Evolutionary conservation across 2,888 invertebrate genomes (phyloP).

Genomic region (Volucella inanis): DNA sequence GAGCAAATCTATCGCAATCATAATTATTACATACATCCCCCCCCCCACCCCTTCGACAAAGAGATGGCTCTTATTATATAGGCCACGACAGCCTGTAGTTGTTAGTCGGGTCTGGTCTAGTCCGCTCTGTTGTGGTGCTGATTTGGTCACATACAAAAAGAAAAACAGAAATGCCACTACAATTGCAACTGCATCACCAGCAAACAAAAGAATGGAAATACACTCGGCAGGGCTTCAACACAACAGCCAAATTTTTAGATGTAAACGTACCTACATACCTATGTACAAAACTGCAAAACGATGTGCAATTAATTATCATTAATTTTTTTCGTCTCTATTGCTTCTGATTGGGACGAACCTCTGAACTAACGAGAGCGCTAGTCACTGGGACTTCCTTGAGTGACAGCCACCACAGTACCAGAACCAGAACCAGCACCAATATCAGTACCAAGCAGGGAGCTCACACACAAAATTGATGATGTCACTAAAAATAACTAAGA

Average conservation of each 20-base stretch:
- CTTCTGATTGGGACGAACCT: slow-evolving; percentile 39
- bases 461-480: slow-evolving; percentile 74
- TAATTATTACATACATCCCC: slow-evolving; percentile 36
- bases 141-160: slow-evolving; percentile 11
- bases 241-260: too few relatives aligned
- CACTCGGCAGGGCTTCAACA: neutral
- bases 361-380: slow-evolving; percentile 25
- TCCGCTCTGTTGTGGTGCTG: neutral
- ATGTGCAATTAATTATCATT: slow-evolving; percentile 69
- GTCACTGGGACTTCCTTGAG: slow-evolving; percentile 62
- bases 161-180: slow-evolving; percentile 25
- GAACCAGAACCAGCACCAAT: slow-evolving; percentile 9
- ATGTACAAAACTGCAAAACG: slow-evolving; percentile 41
- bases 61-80: slow-evolving; percentile 40
- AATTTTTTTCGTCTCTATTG: neutral
- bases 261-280: too few relatives aligned
- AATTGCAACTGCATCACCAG: slow-evolving; percentile 25
- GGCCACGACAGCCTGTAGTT: slow-evolving; percentile 48
- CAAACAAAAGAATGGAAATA: slow-evolving; percentile 63
- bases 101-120: slow-evolving; percentile 4
- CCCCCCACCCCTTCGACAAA: too few relatives aligned
- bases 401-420: slow-evolving; percentile 63
- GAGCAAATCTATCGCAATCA: slow-evolving; percentile 24
- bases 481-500: slow-evolving; percentile 74
- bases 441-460: slow-evolving; percentile 11